Evolutionary conservation across 2,113 vertebrate species (phyloP).

Genomic region (Oenanthe oenanthe): DNA sequence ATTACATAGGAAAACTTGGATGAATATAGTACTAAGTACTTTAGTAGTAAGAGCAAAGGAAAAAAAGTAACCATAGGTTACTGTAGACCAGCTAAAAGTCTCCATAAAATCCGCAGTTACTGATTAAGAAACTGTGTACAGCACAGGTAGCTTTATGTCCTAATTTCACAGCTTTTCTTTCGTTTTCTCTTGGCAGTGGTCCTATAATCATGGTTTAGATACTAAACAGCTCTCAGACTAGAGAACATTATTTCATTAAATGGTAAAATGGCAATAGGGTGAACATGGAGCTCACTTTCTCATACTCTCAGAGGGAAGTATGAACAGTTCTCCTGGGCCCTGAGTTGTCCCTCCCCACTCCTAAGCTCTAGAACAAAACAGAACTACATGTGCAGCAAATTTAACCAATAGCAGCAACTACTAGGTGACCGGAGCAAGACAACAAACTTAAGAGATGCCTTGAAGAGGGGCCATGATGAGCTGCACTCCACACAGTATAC

Average conservation of each 20-base stretch:
- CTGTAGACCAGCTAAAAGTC: background rate
- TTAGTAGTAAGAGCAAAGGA: background rate
- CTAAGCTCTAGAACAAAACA: background rate
- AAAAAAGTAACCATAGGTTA: background rate
- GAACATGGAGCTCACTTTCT: background rate
- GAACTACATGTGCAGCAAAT: background rate
- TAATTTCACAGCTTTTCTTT: background rate
- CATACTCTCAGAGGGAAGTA: background rate
- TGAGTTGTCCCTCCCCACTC: background rate
- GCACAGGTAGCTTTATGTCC: fast-evolving
- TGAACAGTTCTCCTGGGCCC: background rate
- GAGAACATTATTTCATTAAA: background rate
- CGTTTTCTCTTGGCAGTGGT: background rate
- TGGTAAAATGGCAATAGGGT: background rate
- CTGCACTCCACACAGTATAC: background rate
- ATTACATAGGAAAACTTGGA: background rate
- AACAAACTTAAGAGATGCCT: background rate
- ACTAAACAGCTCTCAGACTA: background rate
- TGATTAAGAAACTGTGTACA: background rate
- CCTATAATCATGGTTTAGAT: background rate
- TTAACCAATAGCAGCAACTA: background rate
- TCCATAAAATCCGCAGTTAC: background rate
- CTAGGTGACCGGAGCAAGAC: background rate
- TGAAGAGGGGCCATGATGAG: background rate
- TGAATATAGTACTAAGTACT: background rate